Percentiles rank a stretch among this genome's conserved stretches.
These are phyloP conservation scores for Chionis minor DNA, from an alignment of 2,113 vertebrate species.

Conservation along the genomic window DNA sequence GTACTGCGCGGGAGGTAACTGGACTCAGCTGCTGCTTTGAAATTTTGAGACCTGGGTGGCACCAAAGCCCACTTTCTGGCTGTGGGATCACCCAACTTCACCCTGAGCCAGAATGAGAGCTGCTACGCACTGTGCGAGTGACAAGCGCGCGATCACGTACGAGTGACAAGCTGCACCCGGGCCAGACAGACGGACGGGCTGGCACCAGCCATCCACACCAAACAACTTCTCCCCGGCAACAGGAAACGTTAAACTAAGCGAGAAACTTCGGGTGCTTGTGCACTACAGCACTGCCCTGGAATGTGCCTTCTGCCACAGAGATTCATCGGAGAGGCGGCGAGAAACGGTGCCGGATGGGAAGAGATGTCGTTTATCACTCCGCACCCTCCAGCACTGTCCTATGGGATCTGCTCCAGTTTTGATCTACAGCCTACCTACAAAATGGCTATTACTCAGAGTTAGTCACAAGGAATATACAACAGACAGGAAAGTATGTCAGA, in stretches of 20 bases:
- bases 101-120: neutral
- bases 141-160: neutral
- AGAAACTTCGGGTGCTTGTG: neutral
- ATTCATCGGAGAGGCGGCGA: neutral
- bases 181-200: accelerated
- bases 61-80: neutral
- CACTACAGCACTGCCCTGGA: neutral
- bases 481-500: neutral
- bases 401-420: neutral
- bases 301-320: neutral
- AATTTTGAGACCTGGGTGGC: neutral
- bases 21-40: neutral
- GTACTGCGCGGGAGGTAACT: neutral
- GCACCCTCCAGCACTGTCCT: neutral
- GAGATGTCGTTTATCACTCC: neutral
- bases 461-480: neutral
- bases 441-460: neutral
- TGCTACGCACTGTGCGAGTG: neutral
- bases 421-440: neutral
- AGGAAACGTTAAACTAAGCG: neutral
- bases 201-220: neutral
- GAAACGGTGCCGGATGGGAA: neutral
- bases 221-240: neutral
- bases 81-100: neutral
- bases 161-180: neutral